Conservation (phyloP, 2,888 invertebrate species). For the Camptogramma bilineatum region DNA sequence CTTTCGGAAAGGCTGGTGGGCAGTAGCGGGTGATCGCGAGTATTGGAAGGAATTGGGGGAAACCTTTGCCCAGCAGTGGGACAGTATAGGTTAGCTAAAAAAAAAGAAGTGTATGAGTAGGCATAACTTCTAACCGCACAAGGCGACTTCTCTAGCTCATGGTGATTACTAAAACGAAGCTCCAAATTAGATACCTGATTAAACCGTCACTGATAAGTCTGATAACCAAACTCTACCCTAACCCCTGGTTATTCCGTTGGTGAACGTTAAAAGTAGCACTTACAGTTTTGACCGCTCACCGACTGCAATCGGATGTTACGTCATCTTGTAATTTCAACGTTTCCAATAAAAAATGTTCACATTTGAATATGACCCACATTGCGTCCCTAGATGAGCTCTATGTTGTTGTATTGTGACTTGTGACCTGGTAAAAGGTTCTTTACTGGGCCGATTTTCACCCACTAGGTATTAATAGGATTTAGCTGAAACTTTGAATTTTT, state of each 20-base stretch:
- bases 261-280: not conserved
- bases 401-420: too few species aligned
- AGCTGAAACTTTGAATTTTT: too few species aligned
- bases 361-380: conserved; percentile 38
- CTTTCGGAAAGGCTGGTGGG: too few species aligned
- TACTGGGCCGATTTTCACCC: not conserved
- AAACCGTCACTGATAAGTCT: not conserved
- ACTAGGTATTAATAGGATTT: not conserved
- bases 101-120: too few species aligned
- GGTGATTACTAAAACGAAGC: too few species aligned
- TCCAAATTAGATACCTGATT: not conserved
- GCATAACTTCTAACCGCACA: too few species aligned
- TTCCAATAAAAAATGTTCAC: conserved; percentile 41
- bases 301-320: conserved; percentile 39
- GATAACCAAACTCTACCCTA: not conserved
- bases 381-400: not conserved
- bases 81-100: too few species aligned
- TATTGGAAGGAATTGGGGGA: too few species aligned
- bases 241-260: not conserved
- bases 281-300: conserved; percentile 34
- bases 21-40: too few species aligned
- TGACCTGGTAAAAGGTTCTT: too few species aligned
- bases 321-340: conserved; percentile 38
- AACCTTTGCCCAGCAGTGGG: too few species aligned
- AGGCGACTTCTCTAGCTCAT: too few species aligned